Evolutionary conservation across 2,888 invertebrate genomes (phyloP).

Genomic region (Limnephilus marmoratus): DNA sequence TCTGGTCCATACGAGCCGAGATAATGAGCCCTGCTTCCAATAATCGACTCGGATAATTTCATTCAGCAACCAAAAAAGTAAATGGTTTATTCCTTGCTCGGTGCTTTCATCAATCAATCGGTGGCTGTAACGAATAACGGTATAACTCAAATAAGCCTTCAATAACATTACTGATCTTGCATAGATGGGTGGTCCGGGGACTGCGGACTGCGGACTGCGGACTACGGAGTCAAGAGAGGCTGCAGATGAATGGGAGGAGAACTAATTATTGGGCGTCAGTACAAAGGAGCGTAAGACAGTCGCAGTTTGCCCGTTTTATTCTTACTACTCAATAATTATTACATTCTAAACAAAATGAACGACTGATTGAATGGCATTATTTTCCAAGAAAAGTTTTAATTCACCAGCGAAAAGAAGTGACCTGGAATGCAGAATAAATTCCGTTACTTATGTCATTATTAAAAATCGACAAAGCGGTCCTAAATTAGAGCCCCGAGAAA

Average conservation of each 20-base stretch:
- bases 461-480: too few species aligned
- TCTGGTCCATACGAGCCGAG: constrained; percentile 44
- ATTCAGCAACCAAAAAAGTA: constrained; percentile 57
- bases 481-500: too few species aligned
- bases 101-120: constrained; percentile 64
- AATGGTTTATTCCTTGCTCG: constrained; percentile 58
- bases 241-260: constrained; percentile 7
- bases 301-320: not conserved
- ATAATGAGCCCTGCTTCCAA: constrained; percentile 61
- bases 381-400: too few species aligned
- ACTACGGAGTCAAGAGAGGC: not conserved
- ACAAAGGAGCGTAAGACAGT: constrained; percentile 9
- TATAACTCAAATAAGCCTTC: constrained; percentile 58
- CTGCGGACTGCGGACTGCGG: not conserved
- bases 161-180: constrained; percentile 56
- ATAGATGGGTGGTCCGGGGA: constrained; percentile 59
- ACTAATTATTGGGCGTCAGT: constrained; percentile 59
- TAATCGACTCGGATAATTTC: constrained; percentile 62
- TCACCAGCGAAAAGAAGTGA: too few species aligned
- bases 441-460: too few species aligned
- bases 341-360: not conserved
- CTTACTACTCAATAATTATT: not conserved
- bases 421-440: too few species aligned
- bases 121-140: constrained; percentile 61
- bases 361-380: not conserved